Base-by-base conservation (phyloP, 1,140 invertebrate genomes). In the Belonocnema kinseyi region DNA sequence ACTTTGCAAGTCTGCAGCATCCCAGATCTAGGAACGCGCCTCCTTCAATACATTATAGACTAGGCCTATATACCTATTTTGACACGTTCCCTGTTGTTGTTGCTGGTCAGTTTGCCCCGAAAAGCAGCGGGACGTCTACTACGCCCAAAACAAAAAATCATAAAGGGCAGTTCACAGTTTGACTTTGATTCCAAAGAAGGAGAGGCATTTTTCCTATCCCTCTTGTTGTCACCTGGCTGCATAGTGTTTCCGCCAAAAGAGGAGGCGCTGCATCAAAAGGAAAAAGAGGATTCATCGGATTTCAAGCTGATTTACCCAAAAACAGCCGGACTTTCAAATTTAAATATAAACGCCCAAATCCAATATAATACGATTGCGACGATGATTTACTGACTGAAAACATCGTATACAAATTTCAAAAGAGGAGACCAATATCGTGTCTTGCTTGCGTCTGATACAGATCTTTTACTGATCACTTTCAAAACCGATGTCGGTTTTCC, bases 71-170 rank as follows among this genome's bases (percentile, higher is more conserved):
- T 83, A 83, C 85, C 86, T 88, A 88, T 87, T 90, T 89, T 88
- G 88, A 89, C 86, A 89, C 87, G 86, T 88, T 88, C 85, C 78
- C 83, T 74, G 85, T 83, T 84, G 88, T 84, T 82, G 77, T 75
- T 83, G 81, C 83, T 83, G 83, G 84, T 85, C 73, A 81, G 83
- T 82, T 85, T 85, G 77, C 80, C 77, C 85, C 81, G 78, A 87
- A 85, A 85, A 86, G 53, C 88, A 82, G 86, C 88, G 84, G 87
- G 88, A 82, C 75, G 86, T 82, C 88, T 78, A 84, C 83, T 88
- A 87, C 81, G 79, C 21, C n/a, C 80, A 77, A 82, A 83, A 82
- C 79, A 83, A 83, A 46, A 83, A 83, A 79, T 82, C 75, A 79
- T 85, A 79, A 82, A 78, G 81, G 81, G 80, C 77, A 82, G 79